A percentile compares a stretch with the other conserved stretches of the same genome.
Evolutionary conservation across 92 coral and sea anemone species (phyloP).

Genomic region (Paragorgia papillata): DNA sequence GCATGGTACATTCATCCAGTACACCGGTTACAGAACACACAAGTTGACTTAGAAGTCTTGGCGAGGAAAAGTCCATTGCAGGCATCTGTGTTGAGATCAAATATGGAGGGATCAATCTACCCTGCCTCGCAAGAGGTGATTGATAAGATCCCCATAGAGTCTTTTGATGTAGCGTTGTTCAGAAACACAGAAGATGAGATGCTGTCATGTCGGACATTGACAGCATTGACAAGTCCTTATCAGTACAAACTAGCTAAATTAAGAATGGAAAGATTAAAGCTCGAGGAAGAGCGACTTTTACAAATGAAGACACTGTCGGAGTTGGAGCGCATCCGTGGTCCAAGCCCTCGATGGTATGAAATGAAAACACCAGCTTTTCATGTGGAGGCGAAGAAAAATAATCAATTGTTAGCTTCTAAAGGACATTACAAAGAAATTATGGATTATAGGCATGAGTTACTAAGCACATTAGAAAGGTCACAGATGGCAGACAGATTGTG

Average conservation of each 20-base stretch:
- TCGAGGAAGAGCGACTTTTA: conserved; percentile 85
- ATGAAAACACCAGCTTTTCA: conserved; percentile 86
- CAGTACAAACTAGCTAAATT: conserved; percentile 77
- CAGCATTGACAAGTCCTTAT: conserved; percentile 89
- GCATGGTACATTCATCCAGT: conserved; percentile 87
- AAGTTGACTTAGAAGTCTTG: conserved; percentile 65
- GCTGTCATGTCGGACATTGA: conserved; percentile 82
- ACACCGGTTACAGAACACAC: conserved; percentile 65
- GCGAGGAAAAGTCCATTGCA: conserved; percentile 71
- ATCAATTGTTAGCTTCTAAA: conserved; percentile 71
- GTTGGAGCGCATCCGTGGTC: conserved; percentile 92
- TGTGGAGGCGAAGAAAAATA: conserved; percentile 82
- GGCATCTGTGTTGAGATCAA: conserved; percentile 80
- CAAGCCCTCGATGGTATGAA: conserved; percentile 94
- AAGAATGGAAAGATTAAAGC: conserved; percentile 68
- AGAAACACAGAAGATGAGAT: conserved; percentile 81
- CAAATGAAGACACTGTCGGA: conserved; percentile 70
- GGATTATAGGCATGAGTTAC: conserved; percentile 79
- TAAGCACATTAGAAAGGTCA: conserved; percentile 60
- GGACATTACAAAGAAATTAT: conserved; percentile 91
- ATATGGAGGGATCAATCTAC: conserved; percentile 69
- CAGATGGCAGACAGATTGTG: neutral
- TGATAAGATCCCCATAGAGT: conserved; percentile 67
- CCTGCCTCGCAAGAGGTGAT: conserved; percentile 74
- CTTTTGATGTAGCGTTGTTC: conserved; percentile 83